Evolutionary conservation across 2,888 invertebrate species (phyloP).

Genomic region (Platerodrilus igneus): DNA sequence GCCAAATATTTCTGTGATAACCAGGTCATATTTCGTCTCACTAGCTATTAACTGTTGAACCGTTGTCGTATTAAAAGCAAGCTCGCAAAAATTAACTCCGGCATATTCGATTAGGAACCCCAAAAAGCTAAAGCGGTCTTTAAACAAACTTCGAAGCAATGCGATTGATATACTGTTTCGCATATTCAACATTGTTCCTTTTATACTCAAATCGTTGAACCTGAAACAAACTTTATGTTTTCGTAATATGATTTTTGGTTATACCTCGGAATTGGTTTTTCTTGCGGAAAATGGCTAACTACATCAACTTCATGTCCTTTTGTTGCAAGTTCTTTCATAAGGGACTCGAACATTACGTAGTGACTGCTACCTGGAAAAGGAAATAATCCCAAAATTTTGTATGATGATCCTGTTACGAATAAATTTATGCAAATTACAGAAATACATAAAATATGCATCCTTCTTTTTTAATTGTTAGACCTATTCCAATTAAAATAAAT

Average conservation of each 20-base stretch:
- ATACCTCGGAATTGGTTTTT: conserved; percentile 36
- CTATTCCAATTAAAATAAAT: no score
- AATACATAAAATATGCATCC: no score
- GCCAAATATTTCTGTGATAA: conserved; percentile 56
- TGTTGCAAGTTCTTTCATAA: conserved; percentile 55
- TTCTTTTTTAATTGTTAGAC: no score
- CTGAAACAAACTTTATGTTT: conserved; percentile 20
- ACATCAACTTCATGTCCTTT: conserved; percentile 66
- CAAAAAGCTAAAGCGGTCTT: conserved; percentile 2
- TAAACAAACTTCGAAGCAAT: neutral
- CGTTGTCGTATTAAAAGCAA: conserved; percentile 29
- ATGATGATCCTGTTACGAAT: no score
- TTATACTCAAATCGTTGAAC: conserved; percentile 26
- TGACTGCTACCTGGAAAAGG: conserved; percentile 67
- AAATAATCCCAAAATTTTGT: conserved; percentile 60
- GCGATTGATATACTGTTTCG: conserved; percentile 22
- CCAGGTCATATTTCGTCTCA: conserved; percentile 53
- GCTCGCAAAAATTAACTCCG: conserved; percentile 34
- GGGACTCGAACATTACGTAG: conserved; percentile 58
- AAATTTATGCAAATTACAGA: no score
- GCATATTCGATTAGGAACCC: conserved; percentile 13
- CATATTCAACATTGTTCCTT: conserved; percentile 17
- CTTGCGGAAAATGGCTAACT: conserved; percentile 59
- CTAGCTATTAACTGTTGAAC: conserved; percentile 29
- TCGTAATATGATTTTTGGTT: neutral